A percentile compares a stretch with the other conserved stretches of the same genome.
phyloP scores from a whole-genome alignment of 2,888 invertebrate species.

The Sminthurinus aureus region DNA sequence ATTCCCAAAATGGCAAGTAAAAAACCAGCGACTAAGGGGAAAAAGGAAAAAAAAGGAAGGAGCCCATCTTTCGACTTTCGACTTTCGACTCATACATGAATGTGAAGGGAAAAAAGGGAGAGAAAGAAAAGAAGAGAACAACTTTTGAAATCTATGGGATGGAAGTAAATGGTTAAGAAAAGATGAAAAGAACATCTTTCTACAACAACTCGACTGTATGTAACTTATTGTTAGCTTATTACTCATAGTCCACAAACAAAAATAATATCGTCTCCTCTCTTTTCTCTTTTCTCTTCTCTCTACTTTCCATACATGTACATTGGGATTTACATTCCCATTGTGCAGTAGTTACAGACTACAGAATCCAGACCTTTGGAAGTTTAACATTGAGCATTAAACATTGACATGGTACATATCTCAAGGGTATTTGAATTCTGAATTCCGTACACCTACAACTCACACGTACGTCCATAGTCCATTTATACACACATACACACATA shows the following conservation, averaged over 20 bases:
- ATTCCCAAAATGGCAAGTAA: too few species aligned
- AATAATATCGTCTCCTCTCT: background rate
- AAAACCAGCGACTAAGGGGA: too few species aligned
- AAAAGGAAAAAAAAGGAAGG: too few species aligned
- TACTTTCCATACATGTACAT: background rate
- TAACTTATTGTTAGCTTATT: background rate
- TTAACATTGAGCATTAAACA: too few species aligned
- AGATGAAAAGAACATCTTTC: background rate
- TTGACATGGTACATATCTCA: too few species aligned
- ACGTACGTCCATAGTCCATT: too few species aligned
- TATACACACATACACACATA: background rate
- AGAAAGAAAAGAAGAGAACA: background rate
- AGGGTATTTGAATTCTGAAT: too few species aligned
- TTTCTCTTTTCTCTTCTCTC: background rate
- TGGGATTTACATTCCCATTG: background rate
- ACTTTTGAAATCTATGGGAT: slow-evolving; percentile 25
- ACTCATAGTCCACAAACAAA: background rate
- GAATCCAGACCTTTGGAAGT: too few species aligned
- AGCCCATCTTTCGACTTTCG: too few species aligned
- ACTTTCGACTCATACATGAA: too few species aligned
- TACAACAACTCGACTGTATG: background rate
- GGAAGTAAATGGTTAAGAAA: slow-evolving; percentile 28
- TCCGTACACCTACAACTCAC: too few species aligned
- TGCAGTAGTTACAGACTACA: too few species aligned
- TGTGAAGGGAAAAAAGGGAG: background rate